phyloP scores from a whole-genome alignment of 2,797 vertebrate species.

The Molothrus aeneus region DNA sequence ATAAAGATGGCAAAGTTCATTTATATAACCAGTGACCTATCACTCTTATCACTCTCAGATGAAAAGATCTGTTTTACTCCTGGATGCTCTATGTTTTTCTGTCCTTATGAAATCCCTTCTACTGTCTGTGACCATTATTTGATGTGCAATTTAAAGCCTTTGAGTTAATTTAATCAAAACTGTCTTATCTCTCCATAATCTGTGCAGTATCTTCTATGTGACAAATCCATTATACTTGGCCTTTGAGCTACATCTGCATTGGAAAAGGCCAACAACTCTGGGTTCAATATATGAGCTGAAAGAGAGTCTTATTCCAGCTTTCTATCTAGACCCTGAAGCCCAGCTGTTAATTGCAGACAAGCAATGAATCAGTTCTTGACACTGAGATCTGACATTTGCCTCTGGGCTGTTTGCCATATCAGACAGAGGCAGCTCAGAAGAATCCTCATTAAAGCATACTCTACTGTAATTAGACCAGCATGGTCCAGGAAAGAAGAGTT shows the following conservation, averaged over 20 bases:
- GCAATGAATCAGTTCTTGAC: conserved; percentile 28
- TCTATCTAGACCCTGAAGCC: neutral
- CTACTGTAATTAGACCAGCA: neutral
- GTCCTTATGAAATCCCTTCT: neutral
- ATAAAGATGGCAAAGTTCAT: neutral
- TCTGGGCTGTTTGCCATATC: conserved; percentile 10
- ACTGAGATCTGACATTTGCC: neutral
- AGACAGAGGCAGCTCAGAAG: neutral
- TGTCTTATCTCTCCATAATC: neutral
- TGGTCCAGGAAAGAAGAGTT: neutral
- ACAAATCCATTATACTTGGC: neutral
- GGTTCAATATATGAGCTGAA: neutral
- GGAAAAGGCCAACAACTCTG: neutral
- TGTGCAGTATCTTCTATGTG: neutral
- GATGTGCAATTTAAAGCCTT: neutral
- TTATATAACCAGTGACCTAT: neutral
- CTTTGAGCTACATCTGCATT: neutral
- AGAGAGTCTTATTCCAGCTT: neutral
- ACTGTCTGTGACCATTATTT: neutral
- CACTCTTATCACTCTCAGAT: neutral
- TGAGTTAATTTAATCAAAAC: neutral
- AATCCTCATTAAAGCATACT: conserved; percentile 33
- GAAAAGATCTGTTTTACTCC: neutral
- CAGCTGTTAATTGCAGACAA: conserved; percentile 13
- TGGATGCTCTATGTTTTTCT: neutral